phyloP scores from a whole-genome alignment of 2,888 invertebrate species.

The Baccha elongata region DNA sequence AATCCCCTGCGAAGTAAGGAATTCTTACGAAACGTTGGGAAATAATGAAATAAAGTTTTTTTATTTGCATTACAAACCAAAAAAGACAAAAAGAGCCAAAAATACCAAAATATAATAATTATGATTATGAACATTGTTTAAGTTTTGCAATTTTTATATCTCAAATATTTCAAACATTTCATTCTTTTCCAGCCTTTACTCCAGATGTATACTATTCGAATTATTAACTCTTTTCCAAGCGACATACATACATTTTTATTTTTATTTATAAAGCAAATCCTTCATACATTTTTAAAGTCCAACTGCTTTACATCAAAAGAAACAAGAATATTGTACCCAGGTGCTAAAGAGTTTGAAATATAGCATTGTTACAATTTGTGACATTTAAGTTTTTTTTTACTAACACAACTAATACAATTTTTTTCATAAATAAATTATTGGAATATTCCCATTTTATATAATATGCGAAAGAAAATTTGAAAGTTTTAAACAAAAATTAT shows the following conservation, averaged over 20 bases:
- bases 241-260: conserved; percentile 51
- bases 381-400: conserved; percentile 5
- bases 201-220: conserved; percentile 80
- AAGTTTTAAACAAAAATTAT: no score
- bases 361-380: neutral
- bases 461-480: no score
- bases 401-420: conserved; percentile 21
- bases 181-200: conserved; percentile 81
- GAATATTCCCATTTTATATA: neutral
- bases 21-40: no score
- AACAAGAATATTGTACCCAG: conserved; percentile 37
- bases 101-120: no score
- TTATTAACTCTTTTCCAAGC: conserved; percentile 65
- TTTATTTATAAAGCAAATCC: conserved; percentile 37
- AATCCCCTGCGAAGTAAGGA: no score
- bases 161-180: conserved; percentile 65
- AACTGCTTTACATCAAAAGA: conserved; percentile 57
- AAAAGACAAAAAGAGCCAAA: no score
- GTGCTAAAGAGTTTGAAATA: conserved; percentile 49
- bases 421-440: no score
- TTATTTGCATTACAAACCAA: no score
- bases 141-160: no score
- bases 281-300: conserved; percentile 47
- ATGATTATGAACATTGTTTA: no score
- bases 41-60: no score